phyloP scores from a whole-genome alignment of 2,113 vertebrate genomes.

The Platanista minor region DNA sequence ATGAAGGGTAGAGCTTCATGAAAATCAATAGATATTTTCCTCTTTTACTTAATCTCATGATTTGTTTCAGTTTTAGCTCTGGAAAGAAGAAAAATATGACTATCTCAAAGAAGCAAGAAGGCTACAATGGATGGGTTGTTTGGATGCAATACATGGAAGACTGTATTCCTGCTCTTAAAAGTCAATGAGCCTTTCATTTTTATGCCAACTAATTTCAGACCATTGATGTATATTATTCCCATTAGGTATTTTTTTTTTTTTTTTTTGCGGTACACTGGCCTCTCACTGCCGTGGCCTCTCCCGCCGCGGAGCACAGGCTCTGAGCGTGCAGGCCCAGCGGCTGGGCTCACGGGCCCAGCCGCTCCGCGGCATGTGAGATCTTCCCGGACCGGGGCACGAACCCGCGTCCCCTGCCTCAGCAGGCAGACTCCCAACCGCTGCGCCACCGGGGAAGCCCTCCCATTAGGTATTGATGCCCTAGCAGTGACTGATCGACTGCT shows the following conservation, averaged over 20 bases:
- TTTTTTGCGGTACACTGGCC: no score
- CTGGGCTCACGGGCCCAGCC: no score
- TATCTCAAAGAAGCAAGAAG: conserved; percentile 5
- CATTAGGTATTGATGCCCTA: background rate
- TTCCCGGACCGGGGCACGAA: no score
- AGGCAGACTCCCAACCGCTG: no score
- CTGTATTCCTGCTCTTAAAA: conserved; percentile 50
- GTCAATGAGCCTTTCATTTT: conserved; percentile 37
- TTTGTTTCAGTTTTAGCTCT: conserved; percentile 9
- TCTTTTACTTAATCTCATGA: background rate
- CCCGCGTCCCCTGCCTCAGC: no score
- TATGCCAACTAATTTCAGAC: conserved; percentile 35
- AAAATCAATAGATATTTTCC: conserved; percentile 9
- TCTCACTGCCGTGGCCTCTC: no score
- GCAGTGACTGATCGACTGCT: background rate
- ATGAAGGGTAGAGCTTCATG: background rate
- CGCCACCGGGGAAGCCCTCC: no score
- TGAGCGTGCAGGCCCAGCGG: no score
- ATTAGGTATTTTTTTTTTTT: background rate
- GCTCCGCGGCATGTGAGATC: no score
- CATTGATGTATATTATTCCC: background rate
- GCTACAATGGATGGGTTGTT: background rate
- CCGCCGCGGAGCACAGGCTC: no score
- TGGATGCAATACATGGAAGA: background rate
- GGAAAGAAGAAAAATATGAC: background rate